Conservation (phyloP, 1,140 invertebrate genomes). For the Calephelis nemesis region DNA sequence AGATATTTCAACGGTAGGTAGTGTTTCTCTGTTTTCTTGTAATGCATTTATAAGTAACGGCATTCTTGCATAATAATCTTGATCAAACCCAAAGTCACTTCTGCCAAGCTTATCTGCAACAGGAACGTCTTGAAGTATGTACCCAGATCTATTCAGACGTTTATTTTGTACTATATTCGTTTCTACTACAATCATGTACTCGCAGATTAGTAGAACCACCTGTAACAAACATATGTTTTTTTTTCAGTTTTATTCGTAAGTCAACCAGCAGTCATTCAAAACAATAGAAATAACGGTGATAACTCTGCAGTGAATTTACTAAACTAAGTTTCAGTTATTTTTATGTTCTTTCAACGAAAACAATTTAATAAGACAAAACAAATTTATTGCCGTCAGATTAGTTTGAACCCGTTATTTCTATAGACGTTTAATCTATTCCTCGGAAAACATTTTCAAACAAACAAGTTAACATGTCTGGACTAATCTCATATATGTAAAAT, state of each 20-base stretch:
- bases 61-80: slow-evolving; percentile 73
- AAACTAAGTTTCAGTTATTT: too few species aligned
- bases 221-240: slow-evolving; percentile 45
- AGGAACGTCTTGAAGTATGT: slow-evolving; percentile 40
- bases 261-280: too few species aligned
- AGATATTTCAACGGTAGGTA: slow-evolving; percentile 41
- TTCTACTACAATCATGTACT: slow-evolving; percentile 72
- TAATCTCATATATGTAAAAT: too few species aligned
- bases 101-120: slow-evolving; percentile 63
- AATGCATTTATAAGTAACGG: slow-evolving; percentile 67
- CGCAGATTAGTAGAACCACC: slow-evolving; percentile 74
- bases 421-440: too few species aligned
- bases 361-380: too few species aligned
- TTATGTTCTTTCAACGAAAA: neutral
- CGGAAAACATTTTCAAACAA: too few species aligned
- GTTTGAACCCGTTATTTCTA: too few species aligned
- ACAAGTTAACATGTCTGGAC: too few species aligned
- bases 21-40: slow-evolving; percentile 60
- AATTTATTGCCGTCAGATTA: too few species aligned
- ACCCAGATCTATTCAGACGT: slow-evolving; percentile 35
- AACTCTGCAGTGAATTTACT: too few species aligned
- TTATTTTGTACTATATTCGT: slow-evolving; percentile 61
- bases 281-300: too few species aligned
- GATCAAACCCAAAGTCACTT: slow-evolving; percentile 66
- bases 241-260: neutral